phyloP scores from a whole-genome alignment of 2,113 vertebrate genomes.

The Bubo blakistoni region DNA sequence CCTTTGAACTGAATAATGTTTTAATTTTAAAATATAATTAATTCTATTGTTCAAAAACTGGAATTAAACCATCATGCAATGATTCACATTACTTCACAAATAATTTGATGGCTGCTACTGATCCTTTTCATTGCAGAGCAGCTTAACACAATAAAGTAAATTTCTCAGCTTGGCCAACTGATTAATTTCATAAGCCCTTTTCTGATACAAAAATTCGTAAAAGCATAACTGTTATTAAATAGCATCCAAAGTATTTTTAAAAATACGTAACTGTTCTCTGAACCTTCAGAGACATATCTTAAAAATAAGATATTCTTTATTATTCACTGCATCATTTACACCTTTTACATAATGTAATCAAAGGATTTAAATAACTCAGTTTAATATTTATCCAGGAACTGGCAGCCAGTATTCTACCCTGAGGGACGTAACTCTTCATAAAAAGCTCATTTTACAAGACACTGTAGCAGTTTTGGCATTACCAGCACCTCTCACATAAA shows the following conservation, averaged over 20 bases:
- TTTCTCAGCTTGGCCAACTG: neutral
- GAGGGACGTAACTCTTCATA: neutral
- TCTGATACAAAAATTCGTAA: neutral
- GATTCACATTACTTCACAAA: constrained; percentile 22
- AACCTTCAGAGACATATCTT: neutral
- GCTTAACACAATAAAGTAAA: constrained; percentile 4
- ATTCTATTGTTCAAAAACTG: constrained; percentile 16
- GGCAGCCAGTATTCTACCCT: constrained; percentile 7
- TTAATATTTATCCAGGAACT: constrained; percentile 27
- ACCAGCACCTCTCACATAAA: constrained; percentile 35
- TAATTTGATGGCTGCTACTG: neutral
- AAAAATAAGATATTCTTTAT: neutral
- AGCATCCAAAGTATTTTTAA: neutral
- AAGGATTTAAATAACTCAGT: constrained; percentile 25
- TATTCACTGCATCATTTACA: constrained; percentile 6
- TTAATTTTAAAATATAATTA: constrained; percentile 11
- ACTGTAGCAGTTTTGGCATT: constrained; percentile 43
- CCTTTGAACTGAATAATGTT: neutral
- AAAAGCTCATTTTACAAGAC: constrained; percentile 39
- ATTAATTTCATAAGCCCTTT: neutral
- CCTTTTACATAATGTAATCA: constrained; percentile 12
- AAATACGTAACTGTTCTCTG: neutral
- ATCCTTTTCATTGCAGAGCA: neutral
- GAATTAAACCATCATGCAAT: neutral
- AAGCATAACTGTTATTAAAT: neutral